Evolutionary conservation across 2,797 vertebrate species (phyloP).

Genomic region (Eidolon dupreanum): DNA sequence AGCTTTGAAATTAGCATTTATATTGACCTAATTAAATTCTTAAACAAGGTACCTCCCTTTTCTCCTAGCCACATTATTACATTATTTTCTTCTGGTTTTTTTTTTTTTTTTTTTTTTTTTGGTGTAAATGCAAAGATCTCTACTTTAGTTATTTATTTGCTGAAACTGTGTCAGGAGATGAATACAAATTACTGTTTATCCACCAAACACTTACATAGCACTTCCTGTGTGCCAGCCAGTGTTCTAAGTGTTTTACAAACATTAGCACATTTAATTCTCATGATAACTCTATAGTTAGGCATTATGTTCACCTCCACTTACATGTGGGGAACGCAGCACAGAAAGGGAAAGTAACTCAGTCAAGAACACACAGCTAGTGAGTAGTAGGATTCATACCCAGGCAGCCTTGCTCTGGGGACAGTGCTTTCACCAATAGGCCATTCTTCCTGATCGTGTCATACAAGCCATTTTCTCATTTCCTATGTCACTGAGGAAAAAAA

Average conservation of each 20-base stretch:
- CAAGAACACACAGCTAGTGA: not conserved
- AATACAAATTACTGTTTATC: slow-evolving; percentile 67
- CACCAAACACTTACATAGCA: slow-evolving; percentile 57
- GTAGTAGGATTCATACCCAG: not conserved
- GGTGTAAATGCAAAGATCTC: slow-evolving; percentile 45
- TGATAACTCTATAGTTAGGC: not conserved
- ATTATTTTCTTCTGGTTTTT: slow-evolving; percentile 54
- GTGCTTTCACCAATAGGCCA: not conserved
- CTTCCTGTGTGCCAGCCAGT: slow-evolving; percentile 46
- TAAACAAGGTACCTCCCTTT: slow-evolving; percentile 35
- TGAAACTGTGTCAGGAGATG: slow-evolving; percentile 59
- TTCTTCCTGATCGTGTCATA: not conserved
- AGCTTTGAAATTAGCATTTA: slow-evolving; percentile 50
- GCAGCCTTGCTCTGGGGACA: not conserved
- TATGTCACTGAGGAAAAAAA: not conserved
- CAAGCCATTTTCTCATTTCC: not conserved
- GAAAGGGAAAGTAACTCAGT: not conserved
- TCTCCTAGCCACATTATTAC: slow-evolving; percentile 12
- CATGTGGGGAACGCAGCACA: not conserved
- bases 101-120: slow-evolving; percentile 52
- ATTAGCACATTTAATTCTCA: slow-evolving; percentile 27
- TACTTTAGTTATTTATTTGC: slow-evolving; percentile 58
- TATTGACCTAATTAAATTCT: slow-evolving; percentile 69
- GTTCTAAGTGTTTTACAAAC: slow-evolving; percentile 60
- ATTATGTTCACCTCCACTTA: not conserved